Evolutionary conservation across 2,888 invertebrate genomes (phyloP), one percentile per base, ranked within the genome.

Genomic region (Athalia cordata): DNA sequence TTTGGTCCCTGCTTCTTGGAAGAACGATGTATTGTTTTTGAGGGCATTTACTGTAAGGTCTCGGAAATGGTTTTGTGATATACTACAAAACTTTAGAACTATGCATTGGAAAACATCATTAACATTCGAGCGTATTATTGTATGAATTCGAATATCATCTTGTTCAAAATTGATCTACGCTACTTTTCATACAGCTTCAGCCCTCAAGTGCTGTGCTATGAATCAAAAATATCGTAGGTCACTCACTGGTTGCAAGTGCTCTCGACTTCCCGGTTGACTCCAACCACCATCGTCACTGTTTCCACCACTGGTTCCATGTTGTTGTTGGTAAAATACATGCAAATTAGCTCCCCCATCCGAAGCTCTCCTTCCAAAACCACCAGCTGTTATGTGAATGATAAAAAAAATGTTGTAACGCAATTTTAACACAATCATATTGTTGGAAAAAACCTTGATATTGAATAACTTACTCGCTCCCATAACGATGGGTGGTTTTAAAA

Each of bases 301-400:
- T 78, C 86, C 86, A 61, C 85, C 85, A 76, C 85, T 86, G 78
- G 86, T 87, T 29, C 86, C 85, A 6, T 88, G 87, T 79, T 88
- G 88, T 77, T 87, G 87, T 79, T 90, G 93, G 87, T 93, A 94
- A 86, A 92, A 93, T 83, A 94, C 94, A 83, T 96, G 96, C 82
- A 98, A 93, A 92, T 98, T 97, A 77, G 98, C 98, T 78, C 98
- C 98, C 84, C 98, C 98, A 91, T 98, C 98, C 11, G 98, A 98
- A 75, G 98, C 98, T 84, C 98, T 94, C 61, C 98, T 93, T 5
- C 97, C 97, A 91, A 97, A 96, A 72, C 95, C 94, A 64, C 96
- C 95, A 83, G 94, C 95, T 94, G 85, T 2, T 83, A 83, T 79
- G 76, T 66, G 78, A 77, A 77, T 65, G 43, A 77, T 52, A 79